Base-by-base conservation (phyloP, 2,888 invertebrate species). In the Agapostemon virescens region DNA sequence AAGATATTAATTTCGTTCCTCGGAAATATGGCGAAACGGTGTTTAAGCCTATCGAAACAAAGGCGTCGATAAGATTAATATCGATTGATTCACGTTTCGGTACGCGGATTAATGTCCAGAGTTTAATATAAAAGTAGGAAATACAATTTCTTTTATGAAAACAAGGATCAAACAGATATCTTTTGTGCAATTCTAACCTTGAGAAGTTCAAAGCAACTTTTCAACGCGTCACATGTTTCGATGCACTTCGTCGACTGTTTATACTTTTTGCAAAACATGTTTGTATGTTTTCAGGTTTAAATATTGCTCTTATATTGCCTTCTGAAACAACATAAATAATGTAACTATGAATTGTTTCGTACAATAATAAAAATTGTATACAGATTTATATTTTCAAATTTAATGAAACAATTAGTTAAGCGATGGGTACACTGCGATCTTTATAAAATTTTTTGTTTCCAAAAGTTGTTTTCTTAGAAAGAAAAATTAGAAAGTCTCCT, bases 11-110 rank as follows among this genome's bases (percentile, higher is more conserved):
- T 55, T 23, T 45, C 9, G 20, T 61, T 52, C 17, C 36, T 74
- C 23, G 17, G 5, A 76, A 20, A 66, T 74, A 15, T 38, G 55
- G 30, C 55, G 33, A 78, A 69, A 40, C 52, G 7, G 15, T n/a
- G n/a, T 49, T 49, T 49, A 63, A 49, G 33, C 23, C 13, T 33
- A 49, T 66, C 66, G 36, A 33, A 68, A 77, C 67, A 71, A 73
- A 69, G 69, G 5, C 73, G 69, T 26, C 20, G 69, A 78, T 80
- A 80, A 52, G 20, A 23, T 72, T 45, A 42, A 77, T 63, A 11
- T 26, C n/a, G 38, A 70, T 67, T 77, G 45, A 17, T n/a, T 73
- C 69, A 58, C 36, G n/a, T 33, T 64, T 40, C n/a, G 33, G 58
- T 45, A 30, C 13, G 42, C 45, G 69, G 69, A 73, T 79, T 68